Evolutionary conservation across 2,797 vertebrate genomes (phyloP).

Genomic region (Bovichtus diacanthus): DNA sequence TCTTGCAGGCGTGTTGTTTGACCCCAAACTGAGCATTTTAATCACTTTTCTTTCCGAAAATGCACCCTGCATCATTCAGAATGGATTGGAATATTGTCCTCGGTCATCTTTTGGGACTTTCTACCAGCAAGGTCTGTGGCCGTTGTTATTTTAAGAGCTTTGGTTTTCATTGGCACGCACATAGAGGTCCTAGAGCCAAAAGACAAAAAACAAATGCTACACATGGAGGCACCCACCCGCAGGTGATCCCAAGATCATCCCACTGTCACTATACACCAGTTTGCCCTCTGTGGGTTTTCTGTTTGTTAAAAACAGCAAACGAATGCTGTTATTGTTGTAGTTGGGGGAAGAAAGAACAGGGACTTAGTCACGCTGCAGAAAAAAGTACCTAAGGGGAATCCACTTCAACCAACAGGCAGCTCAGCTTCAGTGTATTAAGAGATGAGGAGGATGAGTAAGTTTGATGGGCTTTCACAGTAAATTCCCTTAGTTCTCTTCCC

Average conservation of each 20-base stretch:
- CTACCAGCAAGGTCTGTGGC: conserved; percentile 34
- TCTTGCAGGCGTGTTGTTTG: neutral
- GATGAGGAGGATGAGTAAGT: conserved; percentile 65
- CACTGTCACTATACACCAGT: conserved; percentile 41
- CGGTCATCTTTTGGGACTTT: conserved; percentile 35
- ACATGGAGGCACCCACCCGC: conserved; percentile 43
- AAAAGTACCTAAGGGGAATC: conserved; percentile 57
- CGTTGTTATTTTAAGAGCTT: conserved; percentile 59
- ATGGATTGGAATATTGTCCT: conserved; percentile 1
- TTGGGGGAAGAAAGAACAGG: conserved; percentile 57
- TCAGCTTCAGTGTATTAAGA: conserved; percentile 59
- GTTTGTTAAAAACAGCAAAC: conserved; percentile 54
- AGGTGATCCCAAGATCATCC: conserved; percentile 59
- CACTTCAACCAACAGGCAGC: conserved; percentile 59
- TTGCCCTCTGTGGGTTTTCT: conserved; percentile 28
- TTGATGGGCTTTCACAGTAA: conserved; percentile 66
- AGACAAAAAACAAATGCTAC: conserved; percentile 16
- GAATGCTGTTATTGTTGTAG: conserved; percentile 51
- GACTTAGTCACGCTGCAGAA: conserved; percentile 68
- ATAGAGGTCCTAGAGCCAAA: conserved; percentile 54
- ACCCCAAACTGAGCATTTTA: neutral
- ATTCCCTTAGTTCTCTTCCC: conserved; percentile 44
- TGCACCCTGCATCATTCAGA: neutral
- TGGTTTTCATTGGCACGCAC: conserved; percentile 49
- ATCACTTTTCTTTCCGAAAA: neutral